A percentile compares a stretch with the other conserved stretches of the same genome.
Evolutionary conservation across 2,113 vertebrate species (phyloP).

Genomic region (Oenanthe melanoleuca): DNA sequence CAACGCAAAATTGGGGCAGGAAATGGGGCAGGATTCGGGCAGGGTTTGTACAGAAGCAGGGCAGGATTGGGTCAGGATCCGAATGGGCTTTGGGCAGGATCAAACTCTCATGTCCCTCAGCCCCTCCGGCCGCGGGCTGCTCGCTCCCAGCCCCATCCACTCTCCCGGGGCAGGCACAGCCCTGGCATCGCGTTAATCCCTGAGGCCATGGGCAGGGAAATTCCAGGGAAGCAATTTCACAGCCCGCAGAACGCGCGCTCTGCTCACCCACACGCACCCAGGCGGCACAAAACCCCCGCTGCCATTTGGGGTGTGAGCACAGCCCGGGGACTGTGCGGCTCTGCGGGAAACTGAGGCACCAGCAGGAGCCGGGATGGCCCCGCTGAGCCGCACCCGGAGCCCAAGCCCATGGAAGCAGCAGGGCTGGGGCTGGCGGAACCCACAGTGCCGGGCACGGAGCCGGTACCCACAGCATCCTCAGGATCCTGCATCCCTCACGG

Average conservation of each 20-base stretch:
- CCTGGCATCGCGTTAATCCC: not conserved
- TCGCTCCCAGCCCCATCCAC: not conserved
- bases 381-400: not conserved
- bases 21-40: not conserved
- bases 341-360: conserved; percentile 1
- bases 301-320: not conserved
- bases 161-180: not conserved
- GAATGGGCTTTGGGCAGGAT: not conserved
- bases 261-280: not conserved
- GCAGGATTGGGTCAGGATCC: no score
- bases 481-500: not conserved
- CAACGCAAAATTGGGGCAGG: not conserved
- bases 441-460: not conserved
- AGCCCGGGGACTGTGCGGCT: accelerated
- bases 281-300: not conserved
- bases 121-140: not conserved
- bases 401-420: not conserved
- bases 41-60: not conserved
- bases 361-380: accelerated
- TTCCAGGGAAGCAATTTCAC: conserved; percentile 44
- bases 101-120: not conserved
- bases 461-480: not conserved
- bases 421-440: not conserved
- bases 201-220: not conserved
- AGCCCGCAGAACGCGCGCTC: not conserved